A percentile compares a stretch with the other conserved stretches of the same genome.
phyloP scores from a whole-genome alignment of 2,797 vertebrate species.

The Xiphorhynchus erythropygius region DNA sequence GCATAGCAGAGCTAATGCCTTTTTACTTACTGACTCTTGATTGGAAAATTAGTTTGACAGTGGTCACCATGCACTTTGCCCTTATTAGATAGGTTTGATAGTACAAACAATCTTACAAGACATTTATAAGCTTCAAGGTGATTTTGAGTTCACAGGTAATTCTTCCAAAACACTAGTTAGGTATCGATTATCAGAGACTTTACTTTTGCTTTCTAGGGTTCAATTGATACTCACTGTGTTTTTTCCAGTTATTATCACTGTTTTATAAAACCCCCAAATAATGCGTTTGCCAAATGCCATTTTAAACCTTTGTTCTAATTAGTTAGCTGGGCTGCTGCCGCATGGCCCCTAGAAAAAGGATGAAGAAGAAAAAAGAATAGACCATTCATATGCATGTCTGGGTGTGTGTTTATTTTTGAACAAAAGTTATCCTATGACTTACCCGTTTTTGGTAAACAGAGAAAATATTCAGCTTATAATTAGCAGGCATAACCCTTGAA shows the following conservation, averaged over 20 bases:
- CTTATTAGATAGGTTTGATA: background rate
- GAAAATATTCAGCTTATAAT: background rate
- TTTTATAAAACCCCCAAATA: background rate
- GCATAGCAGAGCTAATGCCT: slow-evolving; percentile 24
- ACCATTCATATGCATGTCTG: background rate
- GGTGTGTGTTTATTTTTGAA: background rate
- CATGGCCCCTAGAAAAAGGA: background rate
- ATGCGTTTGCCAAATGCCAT: background rate
- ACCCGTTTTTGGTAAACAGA: background rate
- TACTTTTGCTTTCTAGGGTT: background rate
- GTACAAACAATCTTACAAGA: background rate
- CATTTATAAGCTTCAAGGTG: slow-evolving; percentile 45
- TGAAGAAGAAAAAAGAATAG: background rate
- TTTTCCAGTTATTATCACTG: background rate
- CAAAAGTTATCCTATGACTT: background rate
- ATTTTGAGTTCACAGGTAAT: slow-evolving; percentile 43
- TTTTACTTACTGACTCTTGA: slow-evolving; percentile 55
- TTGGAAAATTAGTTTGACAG: slow-evolving; percentile 50
- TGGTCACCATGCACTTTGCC: slow-evolving; percentile 14
- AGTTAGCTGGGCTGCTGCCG: background rate
- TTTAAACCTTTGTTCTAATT: background rate
- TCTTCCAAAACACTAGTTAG: background rate
- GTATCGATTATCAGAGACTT: background rate
- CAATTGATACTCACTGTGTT: background rate
- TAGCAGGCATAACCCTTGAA: background rate